A percentile compares a stretch with the other conserved stretches of the same genome.
phyloP scores from a whole-genome alignment of 64 coral and sea anemone species.

The Stylophora pistillata region DNA sequence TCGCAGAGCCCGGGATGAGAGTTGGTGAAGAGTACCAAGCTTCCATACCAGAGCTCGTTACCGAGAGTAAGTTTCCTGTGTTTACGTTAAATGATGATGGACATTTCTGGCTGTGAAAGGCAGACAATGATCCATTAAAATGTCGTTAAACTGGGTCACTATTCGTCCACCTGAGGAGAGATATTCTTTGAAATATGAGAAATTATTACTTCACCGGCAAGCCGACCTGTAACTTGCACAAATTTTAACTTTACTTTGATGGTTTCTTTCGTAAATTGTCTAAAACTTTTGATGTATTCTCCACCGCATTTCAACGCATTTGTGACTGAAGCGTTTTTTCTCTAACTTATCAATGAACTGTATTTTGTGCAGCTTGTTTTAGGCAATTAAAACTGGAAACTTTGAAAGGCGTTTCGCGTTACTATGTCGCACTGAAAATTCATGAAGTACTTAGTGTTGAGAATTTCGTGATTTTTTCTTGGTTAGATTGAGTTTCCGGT shows the following conservation, averaged over 20 bases:
- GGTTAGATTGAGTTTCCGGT: too few species aligned
- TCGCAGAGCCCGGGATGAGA: constrained; percentile 83
- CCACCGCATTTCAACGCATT: too few species aligned
- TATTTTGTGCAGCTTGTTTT: too few species aligned
- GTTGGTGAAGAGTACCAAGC: constrained; percentile 83
- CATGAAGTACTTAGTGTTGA: background rate
- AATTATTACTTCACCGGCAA: background rate
- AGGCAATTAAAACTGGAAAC: too few species aligned
- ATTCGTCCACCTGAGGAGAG: background rate
- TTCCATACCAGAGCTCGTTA: constrained; percentile 57
- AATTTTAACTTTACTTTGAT: background rate
- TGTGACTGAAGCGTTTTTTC: too few species aligned
- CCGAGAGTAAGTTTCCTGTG: constrained; percentile 39
- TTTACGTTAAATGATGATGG: constrained; percentile 4
- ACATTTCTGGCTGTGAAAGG: background rate
- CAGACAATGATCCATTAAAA: background rate
- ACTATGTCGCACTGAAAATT: background rate
- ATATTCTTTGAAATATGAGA: background rate
- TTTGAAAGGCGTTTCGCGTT: too few species aligned
- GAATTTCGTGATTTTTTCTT: background rate
- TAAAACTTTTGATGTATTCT: background rate
- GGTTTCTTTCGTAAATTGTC: background rate
- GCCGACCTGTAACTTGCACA: background rate
- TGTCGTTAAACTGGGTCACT: background rate
- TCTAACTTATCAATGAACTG: background rate